Percentiles rank a stretch among this genome's conserved stretches.
These are phyloP conservation scores for Drosophila lowei DNA, from an alignment of 1,140 invertebrate species.

Conservation along the genomic window DNA sequence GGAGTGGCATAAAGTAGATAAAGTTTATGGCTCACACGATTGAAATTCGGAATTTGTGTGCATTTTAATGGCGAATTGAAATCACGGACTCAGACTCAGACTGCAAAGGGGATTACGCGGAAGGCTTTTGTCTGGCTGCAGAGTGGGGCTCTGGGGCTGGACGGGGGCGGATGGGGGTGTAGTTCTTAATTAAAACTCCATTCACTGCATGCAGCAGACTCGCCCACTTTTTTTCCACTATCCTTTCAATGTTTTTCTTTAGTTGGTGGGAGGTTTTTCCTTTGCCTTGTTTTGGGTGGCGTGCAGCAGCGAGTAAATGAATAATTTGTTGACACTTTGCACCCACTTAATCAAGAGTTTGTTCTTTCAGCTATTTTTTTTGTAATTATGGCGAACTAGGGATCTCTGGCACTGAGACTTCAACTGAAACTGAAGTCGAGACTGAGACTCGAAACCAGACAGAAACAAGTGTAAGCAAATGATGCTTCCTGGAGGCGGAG, in stretches of 20 bases:
- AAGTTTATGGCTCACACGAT: too few relatives aligned
- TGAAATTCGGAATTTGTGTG: constrained; percentile 11
- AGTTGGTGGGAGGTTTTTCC: constrained; percentile 7
- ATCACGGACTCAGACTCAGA: constrained; percentile 38
- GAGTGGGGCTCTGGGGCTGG: background rate
- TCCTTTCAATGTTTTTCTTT: constrained; percentile 27
- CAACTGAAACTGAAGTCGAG: background rate
- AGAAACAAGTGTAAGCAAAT: constrained; percentile 51
- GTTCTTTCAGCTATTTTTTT: constrained; percentile 33
- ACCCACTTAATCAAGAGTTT: constrained; percentile 54
- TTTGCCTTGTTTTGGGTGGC: constrained; percentile 5
- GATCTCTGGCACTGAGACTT: constrained; percentile 9
- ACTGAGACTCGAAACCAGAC: constrained; percentile 1
- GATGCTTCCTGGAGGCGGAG: constrained; percentile 13
- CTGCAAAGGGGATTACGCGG: constrained; percentile 34
- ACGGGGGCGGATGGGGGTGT: background rate
- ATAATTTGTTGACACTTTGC: constrained; percentile 57
- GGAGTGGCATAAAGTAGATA: background rate
- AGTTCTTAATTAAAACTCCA: constrained; percentile 52
- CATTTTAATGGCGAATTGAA: constrained; percentile 49
- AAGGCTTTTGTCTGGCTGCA: constrained; percentile 31
- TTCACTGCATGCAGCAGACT: constrained; percentile 24
- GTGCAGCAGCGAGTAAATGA: constrained; percentile 32
- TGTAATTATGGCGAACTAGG: constrained; percentile 27
- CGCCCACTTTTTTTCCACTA: constrained; percentile 3